Evolutionary conservation across 1,140 invertebrate genomes (phyloP).

Genomic region (Olivierus martensii): DNA sequence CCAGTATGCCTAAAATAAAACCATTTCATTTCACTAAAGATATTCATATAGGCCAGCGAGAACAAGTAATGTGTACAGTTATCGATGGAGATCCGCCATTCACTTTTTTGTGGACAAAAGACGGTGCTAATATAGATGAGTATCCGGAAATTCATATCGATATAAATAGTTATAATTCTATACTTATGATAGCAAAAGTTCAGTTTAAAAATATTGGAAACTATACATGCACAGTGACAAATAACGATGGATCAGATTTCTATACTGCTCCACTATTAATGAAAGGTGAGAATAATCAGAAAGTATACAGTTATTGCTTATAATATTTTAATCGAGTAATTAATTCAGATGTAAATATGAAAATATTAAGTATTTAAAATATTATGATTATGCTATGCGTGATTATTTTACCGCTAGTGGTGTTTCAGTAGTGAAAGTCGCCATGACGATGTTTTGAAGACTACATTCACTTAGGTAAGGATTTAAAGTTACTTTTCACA

Average conservation of each 20-base stretch:
- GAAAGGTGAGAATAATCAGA: conserved; percentile 4
- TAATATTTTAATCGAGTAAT: no score
- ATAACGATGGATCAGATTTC: conserved; percentile 16
- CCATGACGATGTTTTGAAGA: no score
- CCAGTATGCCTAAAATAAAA: neutral
- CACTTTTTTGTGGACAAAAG: neutral
- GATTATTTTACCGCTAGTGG: no score
- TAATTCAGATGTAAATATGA: no score
- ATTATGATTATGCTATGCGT: no score
- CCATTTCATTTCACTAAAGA: neutral
- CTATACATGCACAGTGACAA: conserved; percentile 25
- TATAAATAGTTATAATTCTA: conserved; percentile 6
- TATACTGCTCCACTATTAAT: conserved; percentile 15
- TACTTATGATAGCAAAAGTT: conserved; percentile 7
- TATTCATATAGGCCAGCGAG: neutral
- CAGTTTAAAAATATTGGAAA: conserved; percentile 17
- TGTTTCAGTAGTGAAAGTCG: no score
- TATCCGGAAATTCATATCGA: neutral
- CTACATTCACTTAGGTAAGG: no score
- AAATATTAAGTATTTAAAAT: no score
- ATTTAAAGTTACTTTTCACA: no score
- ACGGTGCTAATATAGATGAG: neutral
- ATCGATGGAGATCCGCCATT: neutral
- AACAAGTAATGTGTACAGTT: neutral
- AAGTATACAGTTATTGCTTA: no score